Conservation (phyloP, 1,140 invertebrate genomes). For the Drosophila paulistorum region DNA sequence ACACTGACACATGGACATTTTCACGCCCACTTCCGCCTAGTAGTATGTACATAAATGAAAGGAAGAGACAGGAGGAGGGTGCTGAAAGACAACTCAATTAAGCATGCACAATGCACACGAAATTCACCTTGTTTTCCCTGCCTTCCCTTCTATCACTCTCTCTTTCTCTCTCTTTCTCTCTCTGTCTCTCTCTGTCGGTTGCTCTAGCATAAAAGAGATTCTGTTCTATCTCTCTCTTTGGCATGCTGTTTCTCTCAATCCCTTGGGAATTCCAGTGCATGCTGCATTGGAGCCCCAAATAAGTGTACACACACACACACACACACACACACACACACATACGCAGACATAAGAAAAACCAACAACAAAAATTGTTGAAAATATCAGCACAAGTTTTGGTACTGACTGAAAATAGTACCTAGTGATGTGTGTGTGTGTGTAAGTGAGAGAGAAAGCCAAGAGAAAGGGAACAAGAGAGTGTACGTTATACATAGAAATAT, state of each 20-base stretch:
- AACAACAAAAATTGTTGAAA: slow-evolving; percentile 40
- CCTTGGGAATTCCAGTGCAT: slow-evolving; percentile 58
- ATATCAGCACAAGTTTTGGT: slow-evolving; percentile 41
- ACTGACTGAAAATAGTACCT: slow-evolving; percentile 9
- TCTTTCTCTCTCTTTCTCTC: too few species aligned
- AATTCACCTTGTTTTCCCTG: slow-evolving; percentile 49
- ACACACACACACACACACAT: slow-evolving; percentile 6
- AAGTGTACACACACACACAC: slow-evolving; percentile 35
- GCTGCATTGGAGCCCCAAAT: slow-evolving; percentile 50
- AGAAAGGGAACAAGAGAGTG: not conserved
- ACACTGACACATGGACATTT: not conserved
- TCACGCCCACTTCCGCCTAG: slow-evolving; percentile 37
- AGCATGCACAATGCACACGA: slow-evolving; percentile 78
- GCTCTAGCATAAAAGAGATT: not conserved
- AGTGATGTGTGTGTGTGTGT: not conserved
- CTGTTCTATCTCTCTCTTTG: not conserved
- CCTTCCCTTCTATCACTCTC: not conserved
- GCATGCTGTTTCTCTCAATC: not conserved
- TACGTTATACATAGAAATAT: not conserved
- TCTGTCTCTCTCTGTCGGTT: not conserved
- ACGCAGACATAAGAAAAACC: not conserved
- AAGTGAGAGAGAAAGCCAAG: not conserved
- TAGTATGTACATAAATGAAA: not conserved
- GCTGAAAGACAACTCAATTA: slow-evolving; percentile 65
- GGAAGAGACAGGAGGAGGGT: slow-evolving; percentile 5